Conservation (phyloP, 2,888 invertebrate genomes). For the Rotaria macrura region DNA sequence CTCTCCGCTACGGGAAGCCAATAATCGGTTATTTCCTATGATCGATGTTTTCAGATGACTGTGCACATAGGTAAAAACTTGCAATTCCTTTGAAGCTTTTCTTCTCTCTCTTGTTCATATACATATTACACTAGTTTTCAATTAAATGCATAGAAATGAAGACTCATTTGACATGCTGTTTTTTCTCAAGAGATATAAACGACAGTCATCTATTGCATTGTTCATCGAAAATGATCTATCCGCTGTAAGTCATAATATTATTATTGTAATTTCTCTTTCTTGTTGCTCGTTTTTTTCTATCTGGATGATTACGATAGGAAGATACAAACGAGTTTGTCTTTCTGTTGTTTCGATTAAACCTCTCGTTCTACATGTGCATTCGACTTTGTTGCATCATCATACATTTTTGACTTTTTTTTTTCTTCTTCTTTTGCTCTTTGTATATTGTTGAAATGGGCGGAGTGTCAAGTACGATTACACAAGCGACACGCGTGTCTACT, state of each 20-base stretch:
- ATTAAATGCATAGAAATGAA: neutral
- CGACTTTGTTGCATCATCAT: neutral
- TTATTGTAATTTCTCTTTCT: neutral
- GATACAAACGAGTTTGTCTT: neutral
- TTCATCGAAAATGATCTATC: too few species aligned
- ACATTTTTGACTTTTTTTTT: conserved; percentile 10
- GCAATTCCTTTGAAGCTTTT: neutral
- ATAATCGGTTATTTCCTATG: neutral
- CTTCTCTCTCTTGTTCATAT: neutral
- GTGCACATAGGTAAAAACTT: neutral
- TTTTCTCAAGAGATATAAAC: neutral
- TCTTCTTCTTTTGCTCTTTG: neutral
- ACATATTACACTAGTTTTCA: neutral
- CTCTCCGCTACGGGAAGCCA: neutral
- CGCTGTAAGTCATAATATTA: neutral
- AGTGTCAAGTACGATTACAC: conserved; percentile 12
- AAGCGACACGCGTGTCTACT: neutral
- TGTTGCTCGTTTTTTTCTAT: neutral
- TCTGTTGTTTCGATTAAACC: conserved; percentile 7
- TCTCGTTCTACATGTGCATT: neutral
- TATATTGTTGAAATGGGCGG: neutral
- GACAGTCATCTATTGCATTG: too few species aligned
- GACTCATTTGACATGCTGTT: neutral
- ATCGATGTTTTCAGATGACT: neutral
- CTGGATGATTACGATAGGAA: neutral